Evolutionary conservation across 2,888 invertebrate species (phyloP), one percentile per base, ranked within the genome.

Genomic region (Microplitis manilae): DNA sequence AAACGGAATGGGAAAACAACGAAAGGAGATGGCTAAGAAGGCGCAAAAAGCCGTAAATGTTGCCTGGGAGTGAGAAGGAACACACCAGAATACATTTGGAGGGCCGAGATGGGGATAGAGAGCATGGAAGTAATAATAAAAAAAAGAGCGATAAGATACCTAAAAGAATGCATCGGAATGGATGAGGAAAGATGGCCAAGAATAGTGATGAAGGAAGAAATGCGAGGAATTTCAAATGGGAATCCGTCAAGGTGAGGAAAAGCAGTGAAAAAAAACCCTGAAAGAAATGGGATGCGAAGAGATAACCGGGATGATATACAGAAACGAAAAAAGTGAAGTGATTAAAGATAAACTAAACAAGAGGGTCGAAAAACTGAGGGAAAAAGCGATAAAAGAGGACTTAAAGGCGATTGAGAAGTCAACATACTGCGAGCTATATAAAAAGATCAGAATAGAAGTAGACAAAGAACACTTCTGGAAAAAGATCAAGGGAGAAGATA

Each of bases 341-440:
- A 68, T n/a, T 9, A 30, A 67, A 17, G 20, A 30, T 5, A 64
- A 39, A 15, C 73, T 59, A 20, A 9, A 40, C 17, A 61, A 68
- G 30, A 6, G n/a, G 40, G 40, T 72, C 1, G 20, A 20, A 20
- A 20, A 20, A 6, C 1, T 68, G 5, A 61, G 39, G 1, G 9
- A 8, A 41, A 41, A 17, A 17, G 41, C 20, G 1, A 20, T 61
- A 17, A 38, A 41, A 13, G 61, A 39, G 9, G 70, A 65, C 13
- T 13, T 20, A 39, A 62, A 68, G 41, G 9, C 20, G 40, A 68
- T 72, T 9, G 1, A 67, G 7, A 68, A 41, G 0, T 77, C 76
- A 9, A 72, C 68, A 9, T 77, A 77, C n/a, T 68, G 68, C 50
- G 17, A 64, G 5, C 50, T 50, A 5, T 73, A 77, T 50, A 77